Evolutionary conservation across 2,797 vertebrate genomes (phyloP).

Genomic region (Lacerta agilis): DNA sequence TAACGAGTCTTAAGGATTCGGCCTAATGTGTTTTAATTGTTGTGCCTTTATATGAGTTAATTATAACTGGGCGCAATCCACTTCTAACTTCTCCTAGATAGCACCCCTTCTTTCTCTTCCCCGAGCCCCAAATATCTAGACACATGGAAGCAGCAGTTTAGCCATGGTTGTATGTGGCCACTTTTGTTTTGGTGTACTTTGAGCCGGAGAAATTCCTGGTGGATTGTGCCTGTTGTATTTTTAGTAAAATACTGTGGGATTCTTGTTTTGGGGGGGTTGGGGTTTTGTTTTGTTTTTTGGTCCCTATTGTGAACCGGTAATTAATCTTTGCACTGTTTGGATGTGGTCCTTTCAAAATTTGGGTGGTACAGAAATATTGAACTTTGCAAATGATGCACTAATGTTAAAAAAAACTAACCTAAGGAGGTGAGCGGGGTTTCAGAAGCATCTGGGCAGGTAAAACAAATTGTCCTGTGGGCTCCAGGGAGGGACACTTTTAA

Average conservation of each 20-base stretch:
- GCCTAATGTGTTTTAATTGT: constrained; percentile 46
- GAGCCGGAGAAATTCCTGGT: not conserved
- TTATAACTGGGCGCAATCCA: not conserved
- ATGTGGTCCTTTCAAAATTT: constrained; percentile 64
- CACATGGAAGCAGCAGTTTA: not conserved
- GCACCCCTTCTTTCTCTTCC: not conserved
- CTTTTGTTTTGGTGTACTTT: not conserved
- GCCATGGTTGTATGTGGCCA: too few relatives aligned
- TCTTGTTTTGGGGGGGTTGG: not conserved
- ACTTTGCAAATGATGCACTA: constrained; percentile 63
- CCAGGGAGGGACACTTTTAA: constrained; percentile 53
- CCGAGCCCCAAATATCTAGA: not conserved
- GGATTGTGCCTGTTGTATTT: constrained; percentile 12
- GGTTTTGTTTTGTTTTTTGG: not conserved
- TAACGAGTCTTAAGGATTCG: constrained; percentile 46
- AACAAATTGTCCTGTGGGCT: constrained; percentile 40
- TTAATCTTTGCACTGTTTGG: constrained; percentile 75
- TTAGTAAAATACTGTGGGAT: constrained; percentile 53
- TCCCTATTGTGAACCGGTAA: constrained; percentile 63
- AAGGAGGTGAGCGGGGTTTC: constrained; percentile 42
- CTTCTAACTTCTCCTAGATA: not conserved
- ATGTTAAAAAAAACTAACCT: constrained; percentile 43
- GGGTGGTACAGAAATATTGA: constrained; percentile 50
- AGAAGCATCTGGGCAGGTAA: constrained; percentile 31
- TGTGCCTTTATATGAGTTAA: constrained; percentile 70